phyloP scores from a whole-genome alignment of 2,797 vertebrate species.

The Odontamblyopus lacepedii region DNA sequence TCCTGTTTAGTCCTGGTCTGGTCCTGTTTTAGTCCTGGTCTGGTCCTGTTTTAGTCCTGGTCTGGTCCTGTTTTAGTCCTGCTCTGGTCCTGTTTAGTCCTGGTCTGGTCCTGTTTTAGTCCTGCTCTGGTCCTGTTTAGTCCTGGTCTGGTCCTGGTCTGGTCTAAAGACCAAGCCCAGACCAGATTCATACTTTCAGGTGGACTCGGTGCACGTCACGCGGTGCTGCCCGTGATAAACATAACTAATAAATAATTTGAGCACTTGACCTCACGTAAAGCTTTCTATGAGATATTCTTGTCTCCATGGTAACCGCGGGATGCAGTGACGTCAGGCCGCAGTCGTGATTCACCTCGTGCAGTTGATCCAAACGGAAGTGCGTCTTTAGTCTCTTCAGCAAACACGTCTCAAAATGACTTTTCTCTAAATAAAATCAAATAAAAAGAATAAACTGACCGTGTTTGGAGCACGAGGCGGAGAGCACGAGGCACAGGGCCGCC shows the following conservation, averaged over 20 bases:
- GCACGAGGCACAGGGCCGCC: slow-evolving; percentile 71
- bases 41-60: too few relatives aligned
- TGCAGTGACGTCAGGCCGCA: slow-evolving; percentile 2
- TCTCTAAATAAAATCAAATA: neutral
- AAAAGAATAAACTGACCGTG: slow-evolving; percentile 71
- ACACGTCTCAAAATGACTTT: neutral
- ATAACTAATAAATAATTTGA: neutral
- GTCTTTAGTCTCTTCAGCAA: neutral
- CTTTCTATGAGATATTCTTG: neutral
- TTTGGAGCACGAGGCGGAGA: slow-evolving; percentile 71
- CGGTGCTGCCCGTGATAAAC: neutral
- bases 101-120: neutral
- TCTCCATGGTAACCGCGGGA: slow-evolving; percentile 5
- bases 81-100: neutral
- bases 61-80: neutral
- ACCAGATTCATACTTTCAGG: too few relatives aligned
- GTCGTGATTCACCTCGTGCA: slow-evolving; percentile 7
- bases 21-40: too few relatives aligned
- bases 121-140: too few relatives aligned
- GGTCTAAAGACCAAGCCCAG: neutral
- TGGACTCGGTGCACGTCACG: neutral
- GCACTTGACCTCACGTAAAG: neutral
- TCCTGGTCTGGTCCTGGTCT: too few relatives aligned
- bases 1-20: too few relatives aligned
- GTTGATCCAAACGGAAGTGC: slow-evolving; percentile 15